Base-by-base conservation (phyloP, 2,888 invertebrate genomes). In the Melieria omissa region DNA sequence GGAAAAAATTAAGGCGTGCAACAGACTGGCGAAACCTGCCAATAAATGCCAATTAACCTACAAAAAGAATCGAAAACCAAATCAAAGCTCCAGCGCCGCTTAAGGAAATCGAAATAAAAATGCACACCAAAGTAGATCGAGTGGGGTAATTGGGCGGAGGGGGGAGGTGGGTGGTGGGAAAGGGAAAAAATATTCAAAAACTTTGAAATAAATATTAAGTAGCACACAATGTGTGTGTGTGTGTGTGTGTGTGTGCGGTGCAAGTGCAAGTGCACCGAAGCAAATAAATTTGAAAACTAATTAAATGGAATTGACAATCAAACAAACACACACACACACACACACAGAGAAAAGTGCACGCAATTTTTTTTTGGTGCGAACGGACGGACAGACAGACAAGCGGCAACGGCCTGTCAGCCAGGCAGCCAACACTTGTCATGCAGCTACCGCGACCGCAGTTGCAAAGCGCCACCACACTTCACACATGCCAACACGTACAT, bases 31-130 rank as follows among this genome's bases (percentile, higher is more conserved):
- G 73, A 76, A 76, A 77, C 75, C 75, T 76, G 77, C 73, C 76
- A 74, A 77, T 74, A 75, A 78, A 70, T 72, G 76, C 77, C 78
- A 78, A 78, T 78, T 78, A 78, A 78, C 77, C 76, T 72, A 78
- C 76, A 75, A 78, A 78, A 65, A 44, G 57, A 44, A 3, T 29
- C 29, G 52, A 41, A 63, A 70, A 71, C 71, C 70, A 70, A 69
- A 66, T 57, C 47, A 70, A 74, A 62, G 67, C 61, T 29, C 61
- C 61, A 67, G 52, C 46, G 14, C 52, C 14, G 52, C 14, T 12
- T 52, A 52, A 52, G 52, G 14, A 52, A 52, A 52, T 9, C 52
- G 14, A 52, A 52, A 8, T 14, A 52, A 52, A 16, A 16, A 16
- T 16, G 16, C 16, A 16, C 16, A 16, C 16, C 16, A 16, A 16